Percentiles rank a stretch among this genome's conserved stretches.
Evolutionary conservation across 2,113 vertebrate genomes (phyloP).

Genomic region (Prunella fulvescens): DNA sequence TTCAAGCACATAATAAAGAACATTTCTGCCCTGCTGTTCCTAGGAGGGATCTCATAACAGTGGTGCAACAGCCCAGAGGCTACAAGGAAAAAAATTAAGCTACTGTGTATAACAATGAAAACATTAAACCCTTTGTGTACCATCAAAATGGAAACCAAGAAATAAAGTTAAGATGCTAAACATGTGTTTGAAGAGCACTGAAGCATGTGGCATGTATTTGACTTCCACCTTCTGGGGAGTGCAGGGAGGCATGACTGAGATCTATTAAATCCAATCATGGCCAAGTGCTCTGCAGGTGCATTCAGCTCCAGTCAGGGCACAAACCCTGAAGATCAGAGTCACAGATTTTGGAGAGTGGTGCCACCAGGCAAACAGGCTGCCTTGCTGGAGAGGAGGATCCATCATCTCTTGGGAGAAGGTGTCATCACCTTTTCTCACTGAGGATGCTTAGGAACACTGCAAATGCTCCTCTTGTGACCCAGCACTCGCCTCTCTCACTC

Average conservation of each 20-base stretch:
- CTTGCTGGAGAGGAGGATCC: background rate
- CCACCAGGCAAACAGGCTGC: background rate
- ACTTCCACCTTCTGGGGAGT: constrained; percentile 11
- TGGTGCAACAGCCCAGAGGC: constrained; percentile 48
- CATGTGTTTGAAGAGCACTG: constrained; percentile 40
- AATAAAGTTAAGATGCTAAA: constrained; percentile 63
- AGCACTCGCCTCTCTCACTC: background rate
- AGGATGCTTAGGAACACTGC: background rate
- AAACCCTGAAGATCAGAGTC: background rate
- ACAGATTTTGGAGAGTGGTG: background rate
- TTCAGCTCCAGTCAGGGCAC: background rate
- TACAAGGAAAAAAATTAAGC: constrained; percentile 51
- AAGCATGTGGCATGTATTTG: constrained; percentile 22
- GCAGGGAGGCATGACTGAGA: constrained; percentile 22
- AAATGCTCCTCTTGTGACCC: rapidly evolving
- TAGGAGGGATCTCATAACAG: constrained; percentile 21
- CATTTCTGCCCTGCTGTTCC: constrained; percentile 13
- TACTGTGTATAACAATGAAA: constrained; percentile 55
- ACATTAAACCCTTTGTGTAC: constrained; percentile 48
- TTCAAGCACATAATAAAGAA: constrained; percentile 28
- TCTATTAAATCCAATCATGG: constrained; percentile 11
- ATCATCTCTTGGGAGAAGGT: background rate
- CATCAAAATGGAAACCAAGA: constrained; percentile 54
- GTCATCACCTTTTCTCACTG: background rate
- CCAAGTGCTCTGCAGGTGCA: background rate